Evolutionary conservation across 2,888 invertebrate species (phyloP).

Genomic region (Phaonia tiefii): DNA sequence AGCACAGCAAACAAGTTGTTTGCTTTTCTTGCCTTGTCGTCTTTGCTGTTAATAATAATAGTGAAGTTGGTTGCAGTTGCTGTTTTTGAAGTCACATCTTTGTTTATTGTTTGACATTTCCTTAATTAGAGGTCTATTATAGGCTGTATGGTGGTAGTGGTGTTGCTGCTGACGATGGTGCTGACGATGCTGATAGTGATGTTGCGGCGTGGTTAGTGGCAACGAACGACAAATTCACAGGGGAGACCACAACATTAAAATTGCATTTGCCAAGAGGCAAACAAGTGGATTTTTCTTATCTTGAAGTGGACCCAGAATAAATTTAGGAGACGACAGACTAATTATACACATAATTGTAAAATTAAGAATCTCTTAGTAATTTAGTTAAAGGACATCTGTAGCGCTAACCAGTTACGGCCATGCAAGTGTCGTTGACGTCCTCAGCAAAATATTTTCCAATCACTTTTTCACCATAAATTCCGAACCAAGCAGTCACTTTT

Average conservation of each 20-base stretch:
- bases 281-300: neutral
- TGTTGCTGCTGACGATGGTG: neutral
- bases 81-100: slow-evolving; percentile 54
- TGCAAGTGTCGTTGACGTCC: too few species aligned
- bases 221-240: neutral
- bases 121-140: slow-evolving; percentile 65
- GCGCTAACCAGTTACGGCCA: too few species aligned
- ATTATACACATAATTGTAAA: too few species aligned
- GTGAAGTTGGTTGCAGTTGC: slow-evolving; percentile 49
- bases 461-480: too few species aligned
- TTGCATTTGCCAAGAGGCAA: neutral
- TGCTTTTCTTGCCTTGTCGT: slow-evolving; percentile 30
- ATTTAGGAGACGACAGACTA: too few species aligned
- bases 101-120: slow-evolving; percentile 59
- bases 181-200: too few species aligned
- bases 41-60: slow-evolving; percentile 39
- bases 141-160: slow-evolving; percentile 1
- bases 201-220: neutral
- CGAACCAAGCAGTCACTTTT: too few species aligned
- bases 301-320: neutral
- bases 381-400: too few species aligned
- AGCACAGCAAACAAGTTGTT: slow-evolving; percentile 27
- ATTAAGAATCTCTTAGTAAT: too few species aligned
- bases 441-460: too few species aligned
- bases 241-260: slow-evolving; percentile 9